These are phyloP conservation scores for Naso thynnoides DNA, from an alignment of 2,797 vertebrate species.

Conservation along the genomic window DNA sequence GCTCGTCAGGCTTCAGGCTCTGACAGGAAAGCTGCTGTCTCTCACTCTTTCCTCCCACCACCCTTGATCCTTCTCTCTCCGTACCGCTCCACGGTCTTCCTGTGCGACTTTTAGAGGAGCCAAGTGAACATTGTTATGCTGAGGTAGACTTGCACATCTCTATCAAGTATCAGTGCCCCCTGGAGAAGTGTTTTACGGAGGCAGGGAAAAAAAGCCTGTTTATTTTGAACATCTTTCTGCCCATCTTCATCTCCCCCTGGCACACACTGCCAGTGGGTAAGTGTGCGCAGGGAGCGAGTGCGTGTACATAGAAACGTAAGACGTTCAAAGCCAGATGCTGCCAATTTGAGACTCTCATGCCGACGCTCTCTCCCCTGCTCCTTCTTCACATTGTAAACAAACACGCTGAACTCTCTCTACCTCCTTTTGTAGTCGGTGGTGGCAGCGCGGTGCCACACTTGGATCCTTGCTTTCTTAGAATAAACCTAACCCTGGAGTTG, in stretches of 20 bases:
- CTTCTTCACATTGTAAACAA: conserved; percentile 64
- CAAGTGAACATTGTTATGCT: conserved; percentile 65
- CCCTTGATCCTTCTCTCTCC: conserved; percentile 42
- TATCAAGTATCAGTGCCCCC: conserved; percentile 59
- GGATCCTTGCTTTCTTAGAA: conserved; percentile 52
- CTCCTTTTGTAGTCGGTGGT: conserved; percentile 46
- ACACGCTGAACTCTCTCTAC: conserved; percentile 42
- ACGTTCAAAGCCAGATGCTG: conserved; percentile 67
- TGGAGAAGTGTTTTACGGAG: conserved; percentile 54
- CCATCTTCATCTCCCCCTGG: conserved; percentile 37
- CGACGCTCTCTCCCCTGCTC: conserved; percentile 52
- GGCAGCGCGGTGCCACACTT: conserved; percentile 20
- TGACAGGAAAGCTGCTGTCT: conserved; percentile 57
- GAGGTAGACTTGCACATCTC: conserved; percentile 61
- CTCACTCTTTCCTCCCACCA: conserved; percentile 45
- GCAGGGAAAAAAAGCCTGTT: conserved; percentile 25
- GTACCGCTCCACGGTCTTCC: conserved; percentile 14
- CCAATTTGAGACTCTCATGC: conserved; percentile 51
- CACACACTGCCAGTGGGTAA: conserved; percentile 50
- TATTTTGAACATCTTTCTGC: conserved; percentile 56
- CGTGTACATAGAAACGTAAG: conserved; percentile 34
- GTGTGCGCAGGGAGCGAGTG: conserved; percentile 34
- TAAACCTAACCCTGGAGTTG: conserved; percentile 43
- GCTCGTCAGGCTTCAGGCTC: conserved; percentile 57
- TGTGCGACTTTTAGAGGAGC: conserved; percentile 51